These are phyloP conservation scores for Phymatocera aterrima DNA, from an alignment of 2,888 invertebrate genomes.

Conservation along the genomic window DNA sequence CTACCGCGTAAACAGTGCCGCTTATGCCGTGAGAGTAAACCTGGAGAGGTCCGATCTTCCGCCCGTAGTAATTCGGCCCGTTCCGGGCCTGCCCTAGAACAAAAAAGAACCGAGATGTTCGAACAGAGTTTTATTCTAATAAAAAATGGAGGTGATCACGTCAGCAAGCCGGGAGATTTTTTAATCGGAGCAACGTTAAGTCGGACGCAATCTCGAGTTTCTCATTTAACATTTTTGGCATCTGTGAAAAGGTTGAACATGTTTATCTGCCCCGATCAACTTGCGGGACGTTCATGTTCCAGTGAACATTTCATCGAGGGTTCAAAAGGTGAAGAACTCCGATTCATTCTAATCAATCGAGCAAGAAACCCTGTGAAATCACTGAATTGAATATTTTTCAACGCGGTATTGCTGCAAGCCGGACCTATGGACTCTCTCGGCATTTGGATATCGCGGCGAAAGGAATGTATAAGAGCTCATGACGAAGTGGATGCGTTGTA, in stretches of 20 bases:
- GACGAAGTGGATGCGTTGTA: neutral
- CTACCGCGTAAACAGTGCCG: constrained; percentile 91
- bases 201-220: no score
- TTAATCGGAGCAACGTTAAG: no score
- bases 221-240: no score
- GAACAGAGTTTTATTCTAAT: neutral
- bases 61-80: constrained; percentile 81
- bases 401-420: neutral
- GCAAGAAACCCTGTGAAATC: no score
- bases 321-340: no score
- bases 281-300: no score
- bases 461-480: neutral
- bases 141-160: neutral
- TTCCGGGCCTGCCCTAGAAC: constrained; percentile 61
- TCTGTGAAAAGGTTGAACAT: neutral
- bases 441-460: neutral
- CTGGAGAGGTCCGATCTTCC: constrained; percentile 83
- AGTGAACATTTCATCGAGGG: no score
- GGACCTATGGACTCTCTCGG: neutral
- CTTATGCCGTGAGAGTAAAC: constrained; percentile 88
- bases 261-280: no score
- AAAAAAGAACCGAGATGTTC: neutral
- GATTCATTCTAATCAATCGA: no score
- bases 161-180: no score
- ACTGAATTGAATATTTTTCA: neutral